Evolutionary conservation across 2,113 vertebrate species (phyloP), one percentile per base, ranked within the genome.

Genomic region (Odobenus rosmarus): DNA sequence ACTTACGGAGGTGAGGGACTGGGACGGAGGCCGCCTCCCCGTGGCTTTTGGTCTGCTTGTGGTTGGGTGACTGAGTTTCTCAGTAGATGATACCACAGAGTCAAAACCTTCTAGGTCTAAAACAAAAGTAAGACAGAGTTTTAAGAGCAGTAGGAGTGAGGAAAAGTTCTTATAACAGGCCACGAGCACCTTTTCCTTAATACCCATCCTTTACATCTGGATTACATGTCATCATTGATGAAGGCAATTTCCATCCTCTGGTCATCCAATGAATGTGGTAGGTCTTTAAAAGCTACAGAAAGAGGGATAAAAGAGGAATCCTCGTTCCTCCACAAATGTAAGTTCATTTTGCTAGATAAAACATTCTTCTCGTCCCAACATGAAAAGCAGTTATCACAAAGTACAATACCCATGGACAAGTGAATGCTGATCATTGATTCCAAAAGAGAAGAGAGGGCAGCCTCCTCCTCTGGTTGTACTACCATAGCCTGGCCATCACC

Each of bases 51-150:
- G 99, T 98, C 99, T 99, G 69, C 99, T 99, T 90, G 98, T 99
- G 31, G 99, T 99, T 36, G 99, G 99, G 97, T 99, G 99, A 98
- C 99, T 99, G 97, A 99, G 99, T 98, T 99, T 99, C 98, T 99
- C 99, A 96, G 99, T 98, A 85, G 99, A 99, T 46, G 99, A 98
- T 33, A 99, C 98, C 97, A 99, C 98, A 4, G 98, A 99, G 97
- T 99, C 99, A 98, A 99, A 99, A 98, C 99, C 99, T 98, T 99
- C 99, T 98, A 99, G 94, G 95, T 99, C 99, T 99, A 98, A 97
- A 98, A 98, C 36, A 97, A 98, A 98, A 98, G n/a, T 71, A 97
- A 98, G 98, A 98, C 85, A 79, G 74, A 77, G 55, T 88, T 92
- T 97, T 77, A 97, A 97, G 92, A 96, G 96, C 86, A 97, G 98